A percentile compares a stretch with the other conserved stretches of the same genome.
phyloP scores from a whole-genome alignment of 2,888 invertebrate genomes.

The Epirrhoe alternata region DNA sequence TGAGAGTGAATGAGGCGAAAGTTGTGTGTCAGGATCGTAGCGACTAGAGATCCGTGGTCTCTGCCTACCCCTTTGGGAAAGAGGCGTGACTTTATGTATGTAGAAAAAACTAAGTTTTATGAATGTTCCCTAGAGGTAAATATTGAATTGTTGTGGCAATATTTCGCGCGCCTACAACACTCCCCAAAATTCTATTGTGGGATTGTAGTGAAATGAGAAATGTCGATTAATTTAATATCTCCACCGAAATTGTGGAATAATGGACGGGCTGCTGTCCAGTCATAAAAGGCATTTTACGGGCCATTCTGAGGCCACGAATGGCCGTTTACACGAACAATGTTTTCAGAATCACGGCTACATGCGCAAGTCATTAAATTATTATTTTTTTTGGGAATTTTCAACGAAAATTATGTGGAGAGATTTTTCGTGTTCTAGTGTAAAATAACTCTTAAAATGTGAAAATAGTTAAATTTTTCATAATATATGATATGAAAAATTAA shows the following conservation, averaged over 20 bases:
- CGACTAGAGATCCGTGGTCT: no score
- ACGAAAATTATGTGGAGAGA: background rate
- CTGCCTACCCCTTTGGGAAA: no score
- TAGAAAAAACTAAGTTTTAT: no score
- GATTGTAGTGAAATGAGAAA: slow-evolving; percentile 25
- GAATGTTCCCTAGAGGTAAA: background rate
- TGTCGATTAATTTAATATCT: slow-evolving; percentile 71
- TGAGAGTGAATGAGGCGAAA: no score
- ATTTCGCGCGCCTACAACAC: background rate
- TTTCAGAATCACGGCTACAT: slow-evolving; percentile 29
- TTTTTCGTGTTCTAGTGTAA: background rate
- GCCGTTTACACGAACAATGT: slow-evolving; percentile 47
- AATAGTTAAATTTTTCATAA: background rate
- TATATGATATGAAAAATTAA: no score
- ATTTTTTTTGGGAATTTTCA: slow-evolving; percentile 6
- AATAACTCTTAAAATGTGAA: no score
- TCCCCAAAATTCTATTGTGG: slow-evolving; percentile 16
- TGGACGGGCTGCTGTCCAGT: slow-evolving; percentile 68
- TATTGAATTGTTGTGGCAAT: background rate
- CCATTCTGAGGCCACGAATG: slow-evolving; percentile 69
- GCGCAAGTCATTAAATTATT: slow-evolving; percentile 24
- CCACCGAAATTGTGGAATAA: slow-evolving; percentile 65
- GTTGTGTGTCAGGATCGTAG: no score
- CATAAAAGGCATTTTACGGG: slow-evolving; percentile 76
- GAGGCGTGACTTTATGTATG: no score